These are phyloP conservation scores for Criorhina ranunculi DNA, from an alignment of 2,888 invertebrate species.

Conservation along the genomic window DNA sequence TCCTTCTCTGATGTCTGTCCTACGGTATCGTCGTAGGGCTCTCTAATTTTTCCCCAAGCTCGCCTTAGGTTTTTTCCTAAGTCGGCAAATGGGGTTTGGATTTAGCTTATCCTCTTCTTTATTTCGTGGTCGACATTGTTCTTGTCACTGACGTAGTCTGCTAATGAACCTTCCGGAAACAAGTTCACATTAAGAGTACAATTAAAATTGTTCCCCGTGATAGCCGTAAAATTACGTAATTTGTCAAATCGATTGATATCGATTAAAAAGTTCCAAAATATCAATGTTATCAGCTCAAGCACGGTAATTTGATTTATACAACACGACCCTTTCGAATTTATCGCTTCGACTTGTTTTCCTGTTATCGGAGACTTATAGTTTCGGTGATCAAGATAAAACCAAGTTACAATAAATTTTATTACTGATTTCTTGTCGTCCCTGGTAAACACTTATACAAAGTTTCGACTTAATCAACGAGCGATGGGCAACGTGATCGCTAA, in stretches of 20 bases:
- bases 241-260: neutral
- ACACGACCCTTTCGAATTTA: neutral
- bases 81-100: no score
- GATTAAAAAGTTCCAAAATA: neutral
- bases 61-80: no score
- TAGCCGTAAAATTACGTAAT: neutral
- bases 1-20: no score
- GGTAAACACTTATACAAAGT: neutral
- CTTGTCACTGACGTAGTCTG: no score
- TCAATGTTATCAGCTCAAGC: neutral
- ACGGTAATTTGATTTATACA: neutral
- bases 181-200: neutral
- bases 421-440: neutral
- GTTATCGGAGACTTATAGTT: neutral
- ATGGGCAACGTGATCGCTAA: conserved; percentile 1
- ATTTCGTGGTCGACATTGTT: no score
- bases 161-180: neutral
- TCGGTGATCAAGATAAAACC: neutral
- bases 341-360: neutral
- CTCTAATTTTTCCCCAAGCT: no score
- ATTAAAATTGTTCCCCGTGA: neutral
- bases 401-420: conserved; percentile 7
- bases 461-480: neutral
- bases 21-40: no score
- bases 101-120: no score